phyloP scores from a whole-genome alignment of 2,888 invertebrate genomes.

The Linhomoeus sp. region DNA sequence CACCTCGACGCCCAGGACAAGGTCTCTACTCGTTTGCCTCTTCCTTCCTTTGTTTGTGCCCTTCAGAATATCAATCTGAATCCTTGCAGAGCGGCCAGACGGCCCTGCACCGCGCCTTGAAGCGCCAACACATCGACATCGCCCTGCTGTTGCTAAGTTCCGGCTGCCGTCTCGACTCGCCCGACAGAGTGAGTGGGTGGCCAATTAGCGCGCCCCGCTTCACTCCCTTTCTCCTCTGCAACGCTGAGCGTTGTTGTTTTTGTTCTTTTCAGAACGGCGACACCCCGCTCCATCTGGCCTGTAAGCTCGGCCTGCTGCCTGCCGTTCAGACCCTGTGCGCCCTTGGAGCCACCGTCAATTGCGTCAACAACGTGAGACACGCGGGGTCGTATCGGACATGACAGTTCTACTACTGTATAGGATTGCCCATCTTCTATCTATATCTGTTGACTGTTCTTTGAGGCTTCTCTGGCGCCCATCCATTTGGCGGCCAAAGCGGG shows the following conservation, averaged over 20 bases:
- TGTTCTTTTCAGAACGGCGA: constrained; percentile 40
- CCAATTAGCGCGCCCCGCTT: too few relatives aligned
- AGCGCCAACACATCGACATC: constrained; percentile 38
- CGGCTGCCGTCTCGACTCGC: constrained; percentile 40
- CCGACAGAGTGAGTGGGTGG: constrained; percentile 11
- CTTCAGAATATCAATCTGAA: neutral
- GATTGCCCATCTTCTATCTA: neutral
- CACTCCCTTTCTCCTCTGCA: too few relatives aligned
- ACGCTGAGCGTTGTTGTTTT: too few relatives aligned
- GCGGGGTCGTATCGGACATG: too few relatives aligned
- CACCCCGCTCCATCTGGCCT: constrained; percentile 42
- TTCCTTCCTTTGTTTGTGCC: neutral
- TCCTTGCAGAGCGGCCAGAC: constrained; percentile 34
- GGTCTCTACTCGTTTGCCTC: constrained; percentile 15
- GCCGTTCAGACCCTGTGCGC: constrained; percentile 42
- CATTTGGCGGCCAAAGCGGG: constrained; percentile 52
- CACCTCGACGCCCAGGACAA: constrained; percentile 35
- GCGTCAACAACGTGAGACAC: constrained; percentile 38
- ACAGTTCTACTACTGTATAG: too few relatives aligned
- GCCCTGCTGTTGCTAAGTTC: constrained; percentile 42
- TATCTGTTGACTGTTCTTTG: too few relatives aligned
- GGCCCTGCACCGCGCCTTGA: constrained; percentile 42
- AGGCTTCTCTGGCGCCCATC: constrained; percentile 35
- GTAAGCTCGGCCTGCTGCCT: constrained; percentile 37
- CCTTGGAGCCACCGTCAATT: constrained; percentile 42